These are phyloP conservation scores for Nansenia antarctica DNA, from an alignment of 2,113 vertebrate species.

Conservation along the genomic window DNA sequence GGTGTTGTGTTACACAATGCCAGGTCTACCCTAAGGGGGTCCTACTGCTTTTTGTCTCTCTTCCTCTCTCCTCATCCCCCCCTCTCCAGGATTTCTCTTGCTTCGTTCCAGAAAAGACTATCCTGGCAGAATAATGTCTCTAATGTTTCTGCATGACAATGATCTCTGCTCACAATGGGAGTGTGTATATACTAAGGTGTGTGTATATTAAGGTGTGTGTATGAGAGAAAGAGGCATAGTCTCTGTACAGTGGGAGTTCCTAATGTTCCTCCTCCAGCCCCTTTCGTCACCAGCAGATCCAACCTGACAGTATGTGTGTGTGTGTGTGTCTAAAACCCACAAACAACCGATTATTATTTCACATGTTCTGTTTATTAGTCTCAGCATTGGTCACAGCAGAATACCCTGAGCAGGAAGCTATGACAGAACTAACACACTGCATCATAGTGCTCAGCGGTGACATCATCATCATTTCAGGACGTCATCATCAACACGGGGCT, in stretches of 20 bases:
- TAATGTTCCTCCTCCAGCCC: slow-evolving; percentile 42
- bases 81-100: slow-evolving; percentile 43
- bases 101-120: slow-evolving; percentile 32
- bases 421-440: not conserved
- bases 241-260: slow-evolving; percentile 45
- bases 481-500: not conserved
- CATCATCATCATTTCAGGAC: not conserved
- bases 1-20: slow-evolving; percentile 67
- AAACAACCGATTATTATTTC: slow-evolving; percentile 8
- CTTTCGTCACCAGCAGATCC: slow-evolving; percentile 37
- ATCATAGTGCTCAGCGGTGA: too few species aligned
- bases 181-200: not conserved
- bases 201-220: not conserved
- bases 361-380: slow-evolving; percentile 53
- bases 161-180: slow-evolving; percentile 25
- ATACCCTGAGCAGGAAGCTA: slow-evolving; percentile 34
- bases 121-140: slow-evolving; percentile 48
- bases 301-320: slow-evolving; percentile 16
- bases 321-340: slow-evolving; percentile 15
- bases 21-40: slow-evolving; percentile 58
- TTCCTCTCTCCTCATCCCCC: slow-evolving; percentile 33
- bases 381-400: slow-evolving; percentile 26
- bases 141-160: slow-evolving; percentile 54
- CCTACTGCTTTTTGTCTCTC: slow-evolving; percentile 52
- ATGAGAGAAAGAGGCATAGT: slow-evolving; percentile 21